Base-by-base conservation (phyloP, 2,113 vertebrate genomes). In the Colaptes auratus region DNA sequence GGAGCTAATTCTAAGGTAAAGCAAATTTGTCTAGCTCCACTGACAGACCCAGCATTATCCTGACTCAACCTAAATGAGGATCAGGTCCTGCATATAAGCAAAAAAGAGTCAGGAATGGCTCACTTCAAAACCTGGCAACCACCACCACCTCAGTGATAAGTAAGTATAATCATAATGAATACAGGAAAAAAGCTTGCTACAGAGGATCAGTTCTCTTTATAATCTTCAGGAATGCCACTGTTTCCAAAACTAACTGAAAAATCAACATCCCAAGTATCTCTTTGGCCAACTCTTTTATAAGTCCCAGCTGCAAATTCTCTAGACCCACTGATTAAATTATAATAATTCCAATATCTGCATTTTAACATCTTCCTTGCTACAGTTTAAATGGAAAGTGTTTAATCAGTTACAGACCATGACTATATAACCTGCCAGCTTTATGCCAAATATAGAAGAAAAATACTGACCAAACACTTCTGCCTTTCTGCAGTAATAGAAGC, bases 371-470 rank as follows among this genome's bases (percentile, higher is more conserved):
- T 69, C 74, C 55, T 66, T 27, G 42, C 12, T 64, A 76, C 35
- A 60, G 9, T 42, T 88, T 52, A 80, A 82, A 52, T 18, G 18
- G 35, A 63, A 92, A 88, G 21, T 59, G 74, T 77, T 87, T 66
- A 3, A 60, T 55, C 60, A 85, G 50, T 73, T 80, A 87, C 16
- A 73, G 46, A 73, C 24, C 15, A 42, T 18, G 16, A 88, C 77
- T 33, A 63, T 14, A 91, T 23, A 87, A 76, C 5, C 21, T 60
- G 25, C 30, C 52, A 82, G 63, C 39, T 52, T 83, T 60, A 77
- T 39, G 52, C 11, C 88, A 77, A 83, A 88, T 25, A 39, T 6
- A 77, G 36, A 82, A 88, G 48, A 96, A 85, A 96, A 96, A 76
- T 35, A 71, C 39, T 59, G 72, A 66, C 17, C 30, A 80, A 85